Conservation (phyloP, 1,140 invertebrate genomes). For the Drosophila parvula region DNA sequence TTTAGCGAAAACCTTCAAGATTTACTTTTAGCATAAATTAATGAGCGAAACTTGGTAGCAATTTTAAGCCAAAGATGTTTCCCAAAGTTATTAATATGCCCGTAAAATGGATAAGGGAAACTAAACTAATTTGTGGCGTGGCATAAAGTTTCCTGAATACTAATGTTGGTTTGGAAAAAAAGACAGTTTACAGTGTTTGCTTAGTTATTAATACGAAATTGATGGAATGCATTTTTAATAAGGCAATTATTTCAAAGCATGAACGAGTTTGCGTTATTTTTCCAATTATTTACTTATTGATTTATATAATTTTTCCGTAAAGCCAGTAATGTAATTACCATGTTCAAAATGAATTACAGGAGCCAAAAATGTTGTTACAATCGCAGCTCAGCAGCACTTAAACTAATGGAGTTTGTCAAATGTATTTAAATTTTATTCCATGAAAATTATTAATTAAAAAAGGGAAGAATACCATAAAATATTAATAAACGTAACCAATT, state of each 20-base stretch:
- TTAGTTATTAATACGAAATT: not conserved
- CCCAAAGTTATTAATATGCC: not conserved
- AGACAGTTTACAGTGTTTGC: too few species aligned
- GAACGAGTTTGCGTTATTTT: not conserved
- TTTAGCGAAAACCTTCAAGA: not conserved
- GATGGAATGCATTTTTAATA: not conserved
- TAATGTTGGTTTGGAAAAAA: too few species aligned
- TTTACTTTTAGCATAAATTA: conserved; percentile 33
- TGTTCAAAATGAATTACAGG: conserved; percentile 1
- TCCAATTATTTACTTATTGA: not conserved
- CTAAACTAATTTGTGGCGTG: conserved; percentile 1
- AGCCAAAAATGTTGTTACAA: not conserved
- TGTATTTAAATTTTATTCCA: conserved; percentile 3
- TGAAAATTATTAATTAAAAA: not conserved
- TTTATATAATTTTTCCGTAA: not conserved
- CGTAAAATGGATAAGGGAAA: not conserved
- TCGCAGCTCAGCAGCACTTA: not conserved
- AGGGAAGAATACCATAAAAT: not conserved
- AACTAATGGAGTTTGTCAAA: conserved; percentile 22
- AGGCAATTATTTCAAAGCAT: not conserved
- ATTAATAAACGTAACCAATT: too few species aligned
- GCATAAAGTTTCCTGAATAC: not conserved
- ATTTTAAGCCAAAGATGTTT: conserved; percentile 12
- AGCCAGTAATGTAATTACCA: conserved; percentile 2
- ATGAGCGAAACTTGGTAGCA: conserved; percentile 27